Percentiles rank a stretch among this genome's conserved stretches.
These are phyloP conservation scores for Hyles euphorbiae DNA, from an alignment of 1,140 invertebrate genomes.

Conservation along the genomic window DNA sequence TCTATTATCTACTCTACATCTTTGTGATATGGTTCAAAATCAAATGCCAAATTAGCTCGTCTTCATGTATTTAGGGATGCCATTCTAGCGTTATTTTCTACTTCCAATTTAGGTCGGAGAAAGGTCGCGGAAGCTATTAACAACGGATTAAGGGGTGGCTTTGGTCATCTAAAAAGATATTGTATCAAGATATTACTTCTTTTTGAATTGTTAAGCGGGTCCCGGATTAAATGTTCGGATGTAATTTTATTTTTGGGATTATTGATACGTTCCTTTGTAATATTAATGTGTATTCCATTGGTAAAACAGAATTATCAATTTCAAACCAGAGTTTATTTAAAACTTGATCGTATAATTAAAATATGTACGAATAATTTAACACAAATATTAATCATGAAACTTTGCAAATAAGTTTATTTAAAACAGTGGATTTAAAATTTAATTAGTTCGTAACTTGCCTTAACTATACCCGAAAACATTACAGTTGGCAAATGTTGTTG, in stretches of 20 bases:
- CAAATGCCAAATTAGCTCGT: not conserved
- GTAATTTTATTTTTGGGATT: not conserved
- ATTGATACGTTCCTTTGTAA: no score
- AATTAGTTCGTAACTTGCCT: no score
- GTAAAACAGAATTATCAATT: no score
- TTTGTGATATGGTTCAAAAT: not conserved
- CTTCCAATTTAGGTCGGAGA: not conserved
- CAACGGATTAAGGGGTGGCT: slow-evolving; percentile 2
- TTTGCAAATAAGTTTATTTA: no score
- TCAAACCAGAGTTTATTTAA: no score
- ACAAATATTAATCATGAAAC: no score
- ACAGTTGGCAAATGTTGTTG: no score
- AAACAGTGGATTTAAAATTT: no score
- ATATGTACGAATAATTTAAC: no score
- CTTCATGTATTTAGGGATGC: slow-evolving; percentile 3
- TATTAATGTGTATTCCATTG: no score
- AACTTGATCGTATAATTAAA: no score
- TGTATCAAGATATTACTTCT: not conserved
- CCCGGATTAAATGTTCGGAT: not conserved
- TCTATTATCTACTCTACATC: not conserved
- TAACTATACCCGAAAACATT: no score
- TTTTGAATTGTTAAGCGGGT: not conserved
- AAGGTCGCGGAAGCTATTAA: slow-evolving; percentile 9
- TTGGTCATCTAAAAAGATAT: slow-evolving; percentile 1
- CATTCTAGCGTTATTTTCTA: slow-evolving; percentile 1